phyloP scores from a whole-genome alignment of 53 echinoderm and acorn worm species.

The Henricia sp. region DNA sequence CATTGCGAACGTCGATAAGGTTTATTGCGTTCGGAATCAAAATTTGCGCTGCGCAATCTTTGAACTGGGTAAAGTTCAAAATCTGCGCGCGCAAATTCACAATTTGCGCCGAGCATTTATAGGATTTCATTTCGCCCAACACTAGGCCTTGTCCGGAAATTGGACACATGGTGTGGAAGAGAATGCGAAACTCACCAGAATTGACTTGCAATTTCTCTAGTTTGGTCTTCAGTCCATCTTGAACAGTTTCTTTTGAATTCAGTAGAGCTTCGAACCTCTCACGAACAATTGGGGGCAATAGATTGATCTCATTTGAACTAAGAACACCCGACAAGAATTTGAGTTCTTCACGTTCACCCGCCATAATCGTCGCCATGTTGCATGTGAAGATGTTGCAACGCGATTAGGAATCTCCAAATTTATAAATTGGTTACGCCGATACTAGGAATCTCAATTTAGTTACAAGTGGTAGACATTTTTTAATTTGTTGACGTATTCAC shows the following conservation, averaged over 20 bases:
- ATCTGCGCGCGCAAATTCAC: too few species aligned
- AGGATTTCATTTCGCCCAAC: background rate
- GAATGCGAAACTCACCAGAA: constrained; percentile 66
- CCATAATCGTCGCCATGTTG: constrained; percentile 61
- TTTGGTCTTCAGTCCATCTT: constrained; percentile 80
- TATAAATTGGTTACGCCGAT: too few species aligned
- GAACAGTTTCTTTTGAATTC: constrained; percentile 65
- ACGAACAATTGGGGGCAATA: constrained; percentile 46
- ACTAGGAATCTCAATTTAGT: too few species aligned
- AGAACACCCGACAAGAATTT: constrained; percentile 70
- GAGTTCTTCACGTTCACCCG: constrained; percentile 67
- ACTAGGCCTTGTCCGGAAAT: constrained; percentile 19
- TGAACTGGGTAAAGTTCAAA: too few species aligned
- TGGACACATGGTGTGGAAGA: constrained; percentile 20
- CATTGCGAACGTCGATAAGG: too few species aligned
- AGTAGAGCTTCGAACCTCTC: constrained; percentile 75
- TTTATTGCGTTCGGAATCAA: too few species aligned
- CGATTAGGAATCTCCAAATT: too few species aligned
- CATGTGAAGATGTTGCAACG: too few species aligned
- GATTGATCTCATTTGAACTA: constrained; percentile 60
- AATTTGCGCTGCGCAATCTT: too few species aligned
- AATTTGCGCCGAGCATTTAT: too few species aligned
- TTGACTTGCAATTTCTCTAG: constrained; percentile 75
- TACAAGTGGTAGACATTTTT: too few species aligned
- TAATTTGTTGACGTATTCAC: too few species aligned